Base-by-base conservation (phyloP, 2,113 vertebrate species). In the Poicephalus meyeri region DNA sequence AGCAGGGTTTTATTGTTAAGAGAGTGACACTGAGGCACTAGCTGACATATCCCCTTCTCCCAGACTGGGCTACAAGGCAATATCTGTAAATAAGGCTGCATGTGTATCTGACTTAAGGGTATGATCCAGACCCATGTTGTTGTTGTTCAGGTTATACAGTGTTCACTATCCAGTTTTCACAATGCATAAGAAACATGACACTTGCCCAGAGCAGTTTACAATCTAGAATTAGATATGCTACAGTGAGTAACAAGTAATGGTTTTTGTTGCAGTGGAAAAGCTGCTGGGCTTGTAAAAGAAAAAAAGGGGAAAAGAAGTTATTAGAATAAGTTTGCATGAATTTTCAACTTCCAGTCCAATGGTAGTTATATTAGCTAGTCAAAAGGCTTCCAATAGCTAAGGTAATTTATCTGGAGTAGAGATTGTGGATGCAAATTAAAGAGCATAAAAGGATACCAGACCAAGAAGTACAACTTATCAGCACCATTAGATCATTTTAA, bases 221-320 rank as follows among this genome's bases (percentile, higher is more conserved):
- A 42, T 88, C 81, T 90, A 73, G 83, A 94, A 88, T 95, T 95
- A 89, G 46, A 31, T 80, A 80, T 63, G 39, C 60, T 89, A 70
- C 42, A 80, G 6, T 53, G 64, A 82, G 23, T 80, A 86, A 90
- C n/a, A 91, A 58, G 35, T 83, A 53, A 93, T 66, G 46, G 77
- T 47, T 80, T 90, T 77, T 90, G n/a, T 70, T 86, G 21, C 11
- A 17, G 28, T 37, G 10, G 49, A 55, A 80, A 31, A 88, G 12
- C 13, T 80, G 39, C 15, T 89, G 31, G 37, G 6, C 3, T 76
- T 1, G 2, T 35, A 8, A 20, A 65, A 81, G 5, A 14, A 39
- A 55, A 55, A 60, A 23, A 28, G 1, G 3, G 12, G 28, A n/a
- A 3, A 60, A 72, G 5, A 58, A 44, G 15, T 13, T 69, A 20